Evolutionary conservation across 1,140 invertebrate species (phyloP).

Genomic region (Physella acuta): DNA sequence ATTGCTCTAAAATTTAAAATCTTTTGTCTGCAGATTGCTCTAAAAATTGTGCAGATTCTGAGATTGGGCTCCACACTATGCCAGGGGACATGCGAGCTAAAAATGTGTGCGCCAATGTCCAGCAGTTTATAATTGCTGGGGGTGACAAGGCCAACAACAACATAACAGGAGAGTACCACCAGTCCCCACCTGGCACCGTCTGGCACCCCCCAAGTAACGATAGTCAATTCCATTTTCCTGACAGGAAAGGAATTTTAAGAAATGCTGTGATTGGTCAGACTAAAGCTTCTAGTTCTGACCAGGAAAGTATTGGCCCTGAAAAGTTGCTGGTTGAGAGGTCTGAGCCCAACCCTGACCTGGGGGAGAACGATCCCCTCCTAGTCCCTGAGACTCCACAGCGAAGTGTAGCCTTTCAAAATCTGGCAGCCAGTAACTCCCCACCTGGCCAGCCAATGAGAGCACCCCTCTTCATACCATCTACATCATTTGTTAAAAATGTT

Average conservation of each 20-base stretch:
- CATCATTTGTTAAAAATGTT: not conserved
- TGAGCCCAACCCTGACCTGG: slow-evolving; percentile 16
- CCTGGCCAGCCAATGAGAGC: not conserved
- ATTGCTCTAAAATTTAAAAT: too few species aligned
- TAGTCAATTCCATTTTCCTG: not conserved
- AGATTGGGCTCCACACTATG: not conserved
- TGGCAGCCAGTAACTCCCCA: slow-evolving; percentile 1
- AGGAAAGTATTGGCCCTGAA: slow-evolving; percentile 20
- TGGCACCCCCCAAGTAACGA: too few species aligned
- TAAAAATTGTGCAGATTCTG: not conserved
- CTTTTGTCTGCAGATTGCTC: not conserved
- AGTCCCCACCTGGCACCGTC: not conserved
- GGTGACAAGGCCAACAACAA: not conserved
- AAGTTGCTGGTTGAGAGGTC: slow-evolving; percentile 8
- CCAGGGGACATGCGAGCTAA: not conserved
- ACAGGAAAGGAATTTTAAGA: not conserved
- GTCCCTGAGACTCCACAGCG: not conserved
- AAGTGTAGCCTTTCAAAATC: not conserved
- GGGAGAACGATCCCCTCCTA: slow-evolving; percentile 21
- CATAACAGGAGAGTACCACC: too few species aligned
- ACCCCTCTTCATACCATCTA: too few species aligned
- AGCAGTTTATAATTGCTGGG: not conserved
- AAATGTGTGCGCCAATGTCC: not conserved
- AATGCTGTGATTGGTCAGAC: not conserved
- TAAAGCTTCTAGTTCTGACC: not conserved